Evolutionary conservation across 1,140 invertebrate species (phyloP).

Genomic region (Cydia pomonella): DNA sequence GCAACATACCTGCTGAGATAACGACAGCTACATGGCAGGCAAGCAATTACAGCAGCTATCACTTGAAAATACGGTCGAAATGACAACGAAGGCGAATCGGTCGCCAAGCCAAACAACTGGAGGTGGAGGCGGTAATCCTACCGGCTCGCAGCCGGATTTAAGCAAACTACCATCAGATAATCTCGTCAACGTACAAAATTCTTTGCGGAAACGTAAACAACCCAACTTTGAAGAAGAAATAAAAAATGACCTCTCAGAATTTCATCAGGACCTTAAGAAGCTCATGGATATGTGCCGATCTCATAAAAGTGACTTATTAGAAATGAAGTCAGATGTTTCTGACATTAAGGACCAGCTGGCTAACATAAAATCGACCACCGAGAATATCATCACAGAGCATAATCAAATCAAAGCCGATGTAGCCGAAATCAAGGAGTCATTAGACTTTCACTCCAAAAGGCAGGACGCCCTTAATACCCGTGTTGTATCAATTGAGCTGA

Average conservation of each 20-base stretch:
- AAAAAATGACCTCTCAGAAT: background rate
- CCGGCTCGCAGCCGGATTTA: background rate
- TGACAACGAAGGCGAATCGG: background rate
- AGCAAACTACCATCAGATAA: background rate
- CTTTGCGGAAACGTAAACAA: background rate
- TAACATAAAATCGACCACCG: background rate
- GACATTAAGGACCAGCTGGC: constrained; percentile 5
- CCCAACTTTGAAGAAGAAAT: background rate
- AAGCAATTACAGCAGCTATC: background rate
- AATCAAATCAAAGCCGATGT: background rate
- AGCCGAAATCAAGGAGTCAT: background rate
- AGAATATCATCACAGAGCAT: background rate
- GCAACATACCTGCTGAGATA: background rate
- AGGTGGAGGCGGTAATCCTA: background rate
- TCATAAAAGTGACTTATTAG: background rate
- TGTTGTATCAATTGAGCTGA: background rate
- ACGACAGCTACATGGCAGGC: background rate
- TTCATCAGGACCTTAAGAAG: background rate
- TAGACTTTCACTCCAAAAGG: background rate
- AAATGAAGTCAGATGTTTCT: background rate
- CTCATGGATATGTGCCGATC: background rate
- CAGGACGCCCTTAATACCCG: background rate
- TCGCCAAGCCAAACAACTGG: too few relatives aligned
- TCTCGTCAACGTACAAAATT: background rate
- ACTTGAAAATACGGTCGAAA: background rate